Evolutionary conservation across 2,888 invertebrate genomes (phyloP), one percentile per base, ranked within the genome.

Genomic region (Pemphredon lugubris): DNA sequence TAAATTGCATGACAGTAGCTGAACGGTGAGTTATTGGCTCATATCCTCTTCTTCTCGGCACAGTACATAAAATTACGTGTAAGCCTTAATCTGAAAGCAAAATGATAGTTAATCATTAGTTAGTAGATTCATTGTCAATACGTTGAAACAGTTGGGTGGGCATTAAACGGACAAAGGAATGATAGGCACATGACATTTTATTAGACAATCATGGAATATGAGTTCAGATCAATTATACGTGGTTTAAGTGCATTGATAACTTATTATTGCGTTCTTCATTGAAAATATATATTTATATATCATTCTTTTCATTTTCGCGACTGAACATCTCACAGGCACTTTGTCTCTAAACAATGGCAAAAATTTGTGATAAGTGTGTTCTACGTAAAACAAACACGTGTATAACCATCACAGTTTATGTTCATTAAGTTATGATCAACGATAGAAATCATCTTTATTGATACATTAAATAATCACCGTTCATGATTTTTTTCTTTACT

Each of bases 281-380:
- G 81, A 86, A 86, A 87, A 87, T 86, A 87, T 87, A 72, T 71
- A 77, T 72, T 53, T 67, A 68, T 72, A 73, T 71, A 71, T 79
- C 61, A 70, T 79, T 74, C 68, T 75, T 69, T 74, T 78, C 61
- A 73, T 75, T 77, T 79, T 74, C 75, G 76, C 80, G 77, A 82
- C 75, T 78, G 78, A 85, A 83, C 81, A 75, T 84, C 76, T 85
- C 80, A 84, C 87, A 88, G 87, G 87, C 87, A 88, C 88, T 88
- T 88, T 75, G 81, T 84, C 81, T 86, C 82, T 79, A 79, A 81
- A 81, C 72, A 77, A 74, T 75, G 78, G 78, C 76, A 79, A 77
- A n/a, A 77, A 77, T 82, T 76, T 79, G 75, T 77, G 81, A 79
- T 75, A 77, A 54, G 66, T 68, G 66, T 75, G 53, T 61, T 63